Evolutionary conservation across 2,113 vertebrate species (phyloP).

Genomic region (Oenanthe oenanthe): DNA sequence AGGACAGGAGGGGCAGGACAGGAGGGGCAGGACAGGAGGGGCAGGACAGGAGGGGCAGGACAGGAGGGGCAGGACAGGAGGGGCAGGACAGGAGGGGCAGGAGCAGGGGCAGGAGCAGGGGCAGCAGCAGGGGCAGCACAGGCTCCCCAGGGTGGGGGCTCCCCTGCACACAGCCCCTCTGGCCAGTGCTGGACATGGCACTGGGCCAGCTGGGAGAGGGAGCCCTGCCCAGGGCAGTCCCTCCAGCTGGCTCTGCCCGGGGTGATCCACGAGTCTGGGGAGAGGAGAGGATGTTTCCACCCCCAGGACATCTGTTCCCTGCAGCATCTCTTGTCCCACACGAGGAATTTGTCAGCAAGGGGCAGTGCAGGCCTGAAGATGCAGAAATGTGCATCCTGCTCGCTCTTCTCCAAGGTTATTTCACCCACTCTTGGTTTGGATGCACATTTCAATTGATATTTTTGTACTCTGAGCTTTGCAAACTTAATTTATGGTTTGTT

Average conservation of each 20-base stretch:
- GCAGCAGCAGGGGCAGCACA: not conserved
- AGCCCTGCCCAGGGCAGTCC: not conserved
- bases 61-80: no score
- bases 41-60: no score
- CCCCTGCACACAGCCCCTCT: accelerated
- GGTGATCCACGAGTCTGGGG: not conserved
- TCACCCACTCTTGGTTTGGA: not conserved
- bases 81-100: no score
- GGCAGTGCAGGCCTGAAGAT: slow-evolving; percentile 38
- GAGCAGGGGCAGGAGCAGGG: not conserved
- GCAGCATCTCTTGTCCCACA: not conserved
- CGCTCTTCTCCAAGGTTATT: not conserved
- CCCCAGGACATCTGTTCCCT: not conserved
- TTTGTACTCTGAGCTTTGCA: not conserved
- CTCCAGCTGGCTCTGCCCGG: not conserved
- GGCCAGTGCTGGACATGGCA: not conserved
- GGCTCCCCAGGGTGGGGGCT: not conserved
- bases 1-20: no score
- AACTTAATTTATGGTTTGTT: slow-evolving; percentile 1
- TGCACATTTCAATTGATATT: not conserved
- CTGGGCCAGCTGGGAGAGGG: not conserved
- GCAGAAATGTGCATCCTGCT: not conserved
- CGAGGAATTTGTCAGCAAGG: slow-evolving; percentile 16
- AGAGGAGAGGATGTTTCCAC: not conserved
- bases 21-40: no score